These are phyloP conservation scores for Sigmodon hispidus DNA, from an alignment of 2,113 vertebrate species.

Conservation along the genomic window DNA sequence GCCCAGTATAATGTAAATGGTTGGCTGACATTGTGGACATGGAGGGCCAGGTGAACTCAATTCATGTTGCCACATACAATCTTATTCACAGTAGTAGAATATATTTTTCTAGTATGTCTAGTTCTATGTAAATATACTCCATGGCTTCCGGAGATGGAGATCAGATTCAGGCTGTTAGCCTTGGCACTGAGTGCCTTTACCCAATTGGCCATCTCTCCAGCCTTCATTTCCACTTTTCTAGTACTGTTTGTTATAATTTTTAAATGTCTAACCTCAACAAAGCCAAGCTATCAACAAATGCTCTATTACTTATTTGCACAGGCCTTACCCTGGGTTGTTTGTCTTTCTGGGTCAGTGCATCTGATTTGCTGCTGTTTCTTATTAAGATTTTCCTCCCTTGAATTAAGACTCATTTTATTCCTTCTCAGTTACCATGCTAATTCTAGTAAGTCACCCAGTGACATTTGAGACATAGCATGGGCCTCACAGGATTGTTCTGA, in stretches of 20 bases:
- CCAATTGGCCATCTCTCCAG: not conserved
- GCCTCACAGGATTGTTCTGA: not conserved
- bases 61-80: not conserved
- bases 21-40: not conserved
- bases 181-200: not conserved
- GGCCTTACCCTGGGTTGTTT: not conserved
- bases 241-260: not conserved
- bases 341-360: not conserved
- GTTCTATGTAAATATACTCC: not conserved
- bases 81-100: not conserved
- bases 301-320: not conserved
- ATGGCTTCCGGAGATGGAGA: not conserved
- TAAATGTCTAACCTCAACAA: not conserved
- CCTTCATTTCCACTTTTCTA: not conserved
- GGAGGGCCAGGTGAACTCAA: not conserved
- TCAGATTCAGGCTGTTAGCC: not conserved
- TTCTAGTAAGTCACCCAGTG: not conserved
- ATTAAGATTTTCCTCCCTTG: not conserved
- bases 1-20: not conserved
- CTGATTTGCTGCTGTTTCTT: constrained; percentile 26
- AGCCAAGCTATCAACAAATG: not conserved
- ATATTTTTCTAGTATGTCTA: not conserved
- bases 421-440: not conserved
- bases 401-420: not conserved
- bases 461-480: not conserved